These are phyloP conservation scores for Apis laboriosa DNA, from an alignment of 1,140 invertebrate species.

Conservation along the genomic window DNA sequence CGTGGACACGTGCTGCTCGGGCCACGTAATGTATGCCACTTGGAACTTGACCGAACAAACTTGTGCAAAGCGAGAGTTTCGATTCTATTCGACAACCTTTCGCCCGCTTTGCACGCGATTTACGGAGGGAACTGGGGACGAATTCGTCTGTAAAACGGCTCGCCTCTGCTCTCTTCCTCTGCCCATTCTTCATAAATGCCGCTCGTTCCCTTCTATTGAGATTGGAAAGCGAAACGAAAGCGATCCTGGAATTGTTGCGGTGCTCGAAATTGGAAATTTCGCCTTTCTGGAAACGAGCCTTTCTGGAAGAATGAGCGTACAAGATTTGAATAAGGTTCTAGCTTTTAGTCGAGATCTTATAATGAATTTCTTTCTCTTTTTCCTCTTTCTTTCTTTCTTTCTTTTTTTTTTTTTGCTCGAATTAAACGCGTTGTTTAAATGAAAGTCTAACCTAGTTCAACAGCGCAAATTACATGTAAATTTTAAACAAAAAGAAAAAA, in stretches of 20 bases:
- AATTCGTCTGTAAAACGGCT: neutral
- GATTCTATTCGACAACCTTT: conserved; percentile 3
- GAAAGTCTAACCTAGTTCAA: no score
- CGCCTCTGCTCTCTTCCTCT: neutral
- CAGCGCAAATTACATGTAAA: no score
- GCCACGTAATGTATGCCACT: conserved; percentile 55
- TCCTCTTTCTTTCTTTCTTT: no score
- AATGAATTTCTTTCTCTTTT: no score
- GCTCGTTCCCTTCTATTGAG: neutral
- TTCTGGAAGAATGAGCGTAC: neutral
- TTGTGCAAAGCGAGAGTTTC: conserved; percentile 14
- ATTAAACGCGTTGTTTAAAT: no score
- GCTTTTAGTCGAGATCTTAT: neutral
- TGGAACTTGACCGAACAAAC: conserved; percentile 35
- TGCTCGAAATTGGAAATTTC: neutral
- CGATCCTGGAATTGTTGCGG: neutral
- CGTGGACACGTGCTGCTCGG: conserved; percentile 38
- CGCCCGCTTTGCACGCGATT: neutral
- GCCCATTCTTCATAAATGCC: neutral
- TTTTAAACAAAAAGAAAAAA: no score
- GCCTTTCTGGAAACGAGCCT: neutral
- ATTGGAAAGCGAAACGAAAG: conserved; percentile 11
- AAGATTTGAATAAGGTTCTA: neutral
- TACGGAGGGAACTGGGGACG: neutral
- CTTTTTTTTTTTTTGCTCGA: no score